Base-by-base conservation (phyloP, 2,113 vertebrate genomes). In the Eurypyga helias region DNA sequence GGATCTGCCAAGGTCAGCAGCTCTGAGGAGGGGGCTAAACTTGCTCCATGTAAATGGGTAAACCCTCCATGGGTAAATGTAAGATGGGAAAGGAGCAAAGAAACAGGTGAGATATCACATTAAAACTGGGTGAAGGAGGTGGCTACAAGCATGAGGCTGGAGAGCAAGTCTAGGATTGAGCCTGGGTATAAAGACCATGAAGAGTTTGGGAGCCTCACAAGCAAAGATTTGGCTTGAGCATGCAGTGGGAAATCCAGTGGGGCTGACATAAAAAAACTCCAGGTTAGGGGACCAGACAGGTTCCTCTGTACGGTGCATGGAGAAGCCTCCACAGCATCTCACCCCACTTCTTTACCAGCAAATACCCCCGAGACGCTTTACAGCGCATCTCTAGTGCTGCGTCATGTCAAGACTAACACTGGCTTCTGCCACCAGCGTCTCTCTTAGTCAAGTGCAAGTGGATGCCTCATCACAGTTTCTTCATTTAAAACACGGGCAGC, bases 161-260 rank as follows among this genome's bases (percentile, higher is more conserved):
- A 82, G 24, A 76, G 28, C 7, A 79, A 88, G 57, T 65, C 9
- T 10, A 43, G 33, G 48, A 54, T 6, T 41, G 26, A 2, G 2
- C 12, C 6, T 58, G 45, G 9, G 23, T 49, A 72, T 7, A 23
- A 90, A 67, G 48, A 69, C 16, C 16, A 26, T 1, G 6, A 45
- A 41, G 16, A 64, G 14, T 6, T 1, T 31, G 26, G 17, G 21
- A 90, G 29, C 17, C 13, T 66, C 46, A n/a, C 9, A 64, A 89
- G 17, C 7, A 43, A 64, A 69, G 38, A 45, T 12, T 17, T 76
- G 46, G 15, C 20, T 70, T 51, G 38, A 57, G 10, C 6, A 79
- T 46, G 62, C 45, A 55, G 43, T 0, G 1, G 23, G 20, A 84
- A 67, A 48, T 43, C 5, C 34, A 61, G 4, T 0, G 0, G 26